Evolutionary conservation across 2,888 invertebrate genomes (phyloP), one percentile per base, ranked within the genome.

Genomic region (Agrypnus murinus): DNA sequence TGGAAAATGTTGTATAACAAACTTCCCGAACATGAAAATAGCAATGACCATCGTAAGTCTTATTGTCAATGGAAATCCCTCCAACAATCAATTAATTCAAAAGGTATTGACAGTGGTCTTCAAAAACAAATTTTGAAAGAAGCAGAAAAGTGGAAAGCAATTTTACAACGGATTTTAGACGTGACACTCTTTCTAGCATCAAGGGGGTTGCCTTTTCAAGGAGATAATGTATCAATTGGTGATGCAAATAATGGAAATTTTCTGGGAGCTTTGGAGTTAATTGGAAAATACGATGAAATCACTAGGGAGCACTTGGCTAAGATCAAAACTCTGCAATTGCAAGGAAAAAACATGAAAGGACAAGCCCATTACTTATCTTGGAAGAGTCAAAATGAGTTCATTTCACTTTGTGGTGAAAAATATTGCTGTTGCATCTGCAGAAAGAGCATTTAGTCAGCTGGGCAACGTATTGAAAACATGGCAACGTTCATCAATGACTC

Each of bases 241-340:
- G 58, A 58, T 58, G 10, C 10, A 14, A 17, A 58, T 19, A 58
- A 58, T 19, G 40, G 58, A 15, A 58, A 58, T 58, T 40, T 53
- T 31, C 12, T 53, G 4, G 53, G 53, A 31, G 12, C 25, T n/a
- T 53, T 53, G n/a, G 53, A 53, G 25, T 19, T 31, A 10, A 32
- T 53, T 32, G 12, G 31, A 31, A 14, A 32, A n/a, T 53, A 53
- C 7, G 31, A 53, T n/a, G 12, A 25, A 31, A 7, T 53, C 2
- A 31, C 32, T 8, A 8, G 32, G 9, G 9, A 17, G 40, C 58
- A 58, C 40, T 12, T 40, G 1, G 40, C 19, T 19, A 58, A 58
- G 40, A 19, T 12, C 7, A 31, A 55, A 25, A 3, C 32, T 6
- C 32, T n/a, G 4, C 34, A 55, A 12, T 5, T 55, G 32, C 9